These are phyloP conservation scores for Endotricha flammealis DNA, from an alignment of 2,888 invertebrate genomes.

Conservation along the genomic window DNA sequence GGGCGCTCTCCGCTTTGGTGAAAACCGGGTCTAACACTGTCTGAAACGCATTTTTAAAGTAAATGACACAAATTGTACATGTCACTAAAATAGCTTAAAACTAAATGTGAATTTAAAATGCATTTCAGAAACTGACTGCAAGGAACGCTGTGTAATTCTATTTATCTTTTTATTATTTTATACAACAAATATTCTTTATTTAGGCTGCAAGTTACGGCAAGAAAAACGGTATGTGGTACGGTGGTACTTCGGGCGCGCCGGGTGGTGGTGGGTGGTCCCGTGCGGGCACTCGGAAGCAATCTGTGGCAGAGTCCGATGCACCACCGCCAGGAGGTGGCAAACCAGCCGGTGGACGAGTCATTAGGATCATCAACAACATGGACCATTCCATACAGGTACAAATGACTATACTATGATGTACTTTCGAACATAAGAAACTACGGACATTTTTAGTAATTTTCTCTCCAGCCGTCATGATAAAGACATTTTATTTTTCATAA, in stretches of 20 bases:
- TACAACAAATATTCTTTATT: constrained; percentile 21
- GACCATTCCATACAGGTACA: constrained; percentile 92
- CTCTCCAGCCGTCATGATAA: no score
- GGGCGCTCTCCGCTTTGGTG: no score
- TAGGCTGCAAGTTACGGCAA: constrained; percentile 94
- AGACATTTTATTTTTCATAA: no score
- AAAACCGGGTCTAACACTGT: no score
- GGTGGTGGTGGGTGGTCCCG: constrained; percentile 85
- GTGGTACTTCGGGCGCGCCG: constrained; percentile 70
- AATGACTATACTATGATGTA: background rate
- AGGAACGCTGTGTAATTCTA: no score
- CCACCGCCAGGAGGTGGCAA: constrained; percentile 85
- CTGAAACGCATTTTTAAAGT: no score
- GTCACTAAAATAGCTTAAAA: no score
- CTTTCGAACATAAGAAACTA: no score
- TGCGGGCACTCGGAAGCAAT: constrained; percentile 87
- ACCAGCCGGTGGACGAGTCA: constrained; percentile 90
- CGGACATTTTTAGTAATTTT: no score
- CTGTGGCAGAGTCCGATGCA: constrained; percentile 88
- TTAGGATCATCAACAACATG: constrained; percentile 95
- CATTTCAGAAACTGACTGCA: no score
- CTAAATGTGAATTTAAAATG: no score
- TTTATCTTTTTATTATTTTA: background rate
- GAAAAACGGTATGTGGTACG: constrained; percentile 93
- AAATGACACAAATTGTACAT: no score